These are phyloP conservation scores for Heliothis virescens DNA, from an alignment of 1,140 invertebrate genomes.

Conservation along the genomic window DNA sequence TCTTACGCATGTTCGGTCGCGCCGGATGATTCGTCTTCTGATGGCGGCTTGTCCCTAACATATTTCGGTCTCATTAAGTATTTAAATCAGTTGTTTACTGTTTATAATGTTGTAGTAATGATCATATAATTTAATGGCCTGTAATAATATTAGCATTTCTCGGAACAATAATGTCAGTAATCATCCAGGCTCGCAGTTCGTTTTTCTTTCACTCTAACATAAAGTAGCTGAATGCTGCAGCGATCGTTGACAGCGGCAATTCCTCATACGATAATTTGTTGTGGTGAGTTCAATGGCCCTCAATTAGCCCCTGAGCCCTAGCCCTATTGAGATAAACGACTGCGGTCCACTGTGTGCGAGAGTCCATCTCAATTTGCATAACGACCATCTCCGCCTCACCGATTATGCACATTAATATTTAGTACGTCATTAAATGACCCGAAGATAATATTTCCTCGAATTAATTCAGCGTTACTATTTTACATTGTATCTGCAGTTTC, in stretches of 20 bases:
- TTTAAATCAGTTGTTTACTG: constrained; percentile 37
- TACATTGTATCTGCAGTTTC: constrained; percentile 17
- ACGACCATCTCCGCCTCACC: constrained; percentile 59
- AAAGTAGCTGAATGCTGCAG: constrained; percentile 39
- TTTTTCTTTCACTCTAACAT: constrained; percentile 43
- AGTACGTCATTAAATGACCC: constrained; percentile 56
- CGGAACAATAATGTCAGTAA: constrained; percentile 41
- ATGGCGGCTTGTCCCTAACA: constrained; percentile 3
- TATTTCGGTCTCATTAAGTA: constrained; percentile 11
- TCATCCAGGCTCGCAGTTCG: constrained; percentile 7
- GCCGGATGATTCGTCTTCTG: constrained; percentile 19
- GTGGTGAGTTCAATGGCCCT: constrained; percentile 64
- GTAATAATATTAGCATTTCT: constrained; percentile 42
- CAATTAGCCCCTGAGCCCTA: constrained; percentile 69
- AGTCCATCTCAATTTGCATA: constrained; percentile 70
- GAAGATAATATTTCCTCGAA: constrained; percentile 61
- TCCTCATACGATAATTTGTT: constrained; percentile 63
- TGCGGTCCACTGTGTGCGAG: constrained; percentile 57
- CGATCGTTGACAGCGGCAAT: constrained; percentile 53
- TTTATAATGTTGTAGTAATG: constrained; percentile 20
- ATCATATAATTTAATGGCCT: constrained; percentile 17
- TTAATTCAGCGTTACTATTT: constrained; percentile 53
- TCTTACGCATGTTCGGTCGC: constrained; percentile 36
- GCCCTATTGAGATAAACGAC: constrained; percentile 69
- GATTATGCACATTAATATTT: constrained; percentile 70